Percentiles rank a stretch among this genome's conserved stretches.
These are phyloP conservation scores for Dallia pectoralis DNA, from an alignment of 2,797 vertebrate genomes.

Conservation along the genomic window DNA sequence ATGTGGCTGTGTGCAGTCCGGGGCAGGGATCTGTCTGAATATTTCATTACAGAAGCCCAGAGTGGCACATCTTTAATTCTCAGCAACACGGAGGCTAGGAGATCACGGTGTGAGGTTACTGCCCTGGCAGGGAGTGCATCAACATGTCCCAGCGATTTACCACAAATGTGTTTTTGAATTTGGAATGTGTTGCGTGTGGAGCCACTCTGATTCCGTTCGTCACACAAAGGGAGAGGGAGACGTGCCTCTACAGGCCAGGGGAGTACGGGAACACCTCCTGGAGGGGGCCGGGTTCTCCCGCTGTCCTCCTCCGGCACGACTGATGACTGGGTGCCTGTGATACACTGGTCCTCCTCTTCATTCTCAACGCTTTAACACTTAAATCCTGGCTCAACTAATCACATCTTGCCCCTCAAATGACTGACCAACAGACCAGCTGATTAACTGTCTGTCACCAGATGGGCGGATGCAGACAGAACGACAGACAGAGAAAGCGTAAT, in stretches of 20 bases:
- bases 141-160: slow-evolving; percentile 76
- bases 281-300: slow-evolving; percentile 53
- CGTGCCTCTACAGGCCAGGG: slow-evolving; percentile 79
- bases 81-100: slow-evolving; percentile 43
- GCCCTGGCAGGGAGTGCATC: slow-evolving; percentile 74
- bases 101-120: slow-evolving; percentile 52
- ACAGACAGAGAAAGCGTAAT: neutral
- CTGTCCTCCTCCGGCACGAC: slow-evolving; percentile 32
- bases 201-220: slow-evolving; percentile 62
- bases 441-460: neutral
- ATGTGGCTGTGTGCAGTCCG: slow-evolving; percentile 13
- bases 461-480: neutral
- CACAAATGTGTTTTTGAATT: slow-evolving; percentile 73
- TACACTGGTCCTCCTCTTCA: neutral
- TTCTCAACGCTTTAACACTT: slow-evolving; percentile 13
- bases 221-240: slow-evolving; percentile 74
- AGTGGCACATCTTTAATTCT: slow-evolving; percentile 56
- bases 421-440: neutral
- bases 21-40: slow-evolving; percentile 47
- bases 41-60: slow-evolving; percentile 65
- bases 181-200: slow-evolving; percentile 77
- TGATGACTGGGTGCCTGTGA: slow-evolving; percentile 15
- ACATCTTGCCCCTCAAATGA: neutral
- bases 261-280: slow-evolving; percentile 46
- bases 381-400: neutral